A percentile compares a stretch with the other conserved stretches of the same genome.
These are phyloP conservation scores for Catostomus latipinnis DNA, from an alignment of 2,797 vertebrate species.

Conservation along the genomic window DNA sequence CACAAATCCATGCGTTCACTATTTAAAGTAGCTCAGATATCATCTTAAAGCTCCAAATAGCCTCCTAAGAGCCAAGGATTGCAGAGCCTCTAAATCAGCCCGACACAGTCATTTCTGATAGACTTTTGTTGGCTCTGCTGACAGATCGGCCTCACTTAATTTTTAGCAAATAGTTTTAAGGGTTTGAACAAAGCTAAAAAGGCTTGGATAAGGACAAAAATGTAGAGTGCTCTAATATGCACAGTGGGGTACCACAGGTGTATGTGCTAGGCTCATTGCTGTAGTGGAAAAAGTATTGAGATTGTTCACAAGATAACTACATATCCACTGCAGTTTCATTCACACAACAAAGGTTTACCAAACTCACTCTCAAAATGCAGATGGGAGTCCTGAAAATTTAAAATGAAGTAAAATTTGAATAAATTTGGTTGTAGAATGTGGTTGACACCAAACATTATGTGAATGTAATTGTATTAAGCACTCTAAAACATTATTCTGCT, in stretches of 20 bases:
- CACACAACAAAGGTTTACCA: too few relatives aligned
- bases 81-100: slow-evolving; percentile 32
- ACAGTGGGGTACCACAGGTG: neutral
- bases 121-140: neutral
- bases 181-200: neutral
- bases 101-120: neutral
- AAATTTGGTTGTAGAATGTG: too few relatives aligned
- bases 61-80: slow-evolving; percentile 23
- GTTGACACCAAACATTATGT: too few relatives aligned
- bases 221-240: neutral
- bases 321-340: too few relatives aligned
- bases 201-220: neutral
- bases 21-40: slow-evolving; percentile 35
- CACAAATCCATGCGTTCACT: slow-evolving; percentile 17
- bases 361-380: too few relatives aligned
- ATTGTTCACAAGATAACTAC: too few relatives aligned
- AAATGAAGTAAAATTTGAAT: too few relatives aligned
- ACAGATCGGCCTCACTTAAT: slow-evolving; percentile 5
- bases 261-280: neutral
- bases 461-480: too few relatives aligned
- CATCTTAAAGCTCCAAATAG: slow-evolving; percentile 26
- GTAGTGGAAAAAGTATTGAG: neutral
- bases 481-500: too few relatives aligned
- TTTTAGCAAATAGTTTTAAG: slow-evolving; percentile 7
- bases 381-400: too few relatives aligned